Base-by-base conservation (phyloP, 2,797 vertebrate genomes). In the Myripristis jacobus region DNA sequence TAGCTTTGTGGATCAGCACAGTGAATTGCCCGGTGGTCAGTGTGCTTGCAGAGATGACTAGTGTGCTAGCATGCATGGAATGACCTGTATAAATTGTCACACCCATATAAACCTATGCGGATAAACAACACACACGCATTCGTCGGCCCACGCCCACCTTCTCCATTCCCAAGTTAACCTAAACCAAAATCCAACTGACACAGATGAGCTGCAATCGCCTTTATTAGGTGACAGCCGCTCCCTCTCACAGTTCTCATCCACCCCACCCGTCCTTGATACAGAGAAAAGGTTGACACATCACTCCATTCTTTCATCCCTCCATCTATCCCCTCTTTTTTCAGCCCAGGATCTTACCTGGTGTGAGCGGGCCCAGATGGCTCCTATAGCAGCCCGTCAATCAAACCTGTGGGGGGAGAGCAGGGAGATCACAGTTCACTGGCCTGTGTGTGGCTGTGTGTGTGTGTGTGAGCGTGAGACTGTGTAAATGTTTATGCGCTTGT, bases 281-380 rank as follows among this genome's bases (percentile, higher is more conserved):
- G 66, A 61, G 62, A 44, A 53, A 50, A 13, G 70, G 76, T 64
- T 21, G 77, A 87, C 80, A 83, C 70, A 61, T 75, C 56, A 57
- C 73, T 75, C 87, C 77, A 52, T 41, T 12, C 9, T 21, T 31
- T 55, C 53, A 55, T 55, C 29, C 27, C 29, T 57, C 55, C 15
- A 22, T 81, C 84, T 74, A 21, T 13, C 13, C 79, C 72, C 66
- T 51, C 62, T 74, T 79, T 83, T 88, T 87, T 79, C 85, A 82
- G 88, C 90, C 89, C 80, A 77, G 84, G 84, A 83, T 89, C 87
- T 84, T 89, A 76, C 82, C 79, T 83, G 75, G 38, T 79, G 77
- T 54, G 87, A 91, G 83, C 79, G 81, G 83, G 83, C 88, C 79
- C 92, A 93, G 93, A 94, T 94, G 92, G 90, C 91, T 93, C 84